phyloP scores from a whole-genome alignment of 1,140 invertebrate genomes.

The Panagrolaimus sp. region DNA sequence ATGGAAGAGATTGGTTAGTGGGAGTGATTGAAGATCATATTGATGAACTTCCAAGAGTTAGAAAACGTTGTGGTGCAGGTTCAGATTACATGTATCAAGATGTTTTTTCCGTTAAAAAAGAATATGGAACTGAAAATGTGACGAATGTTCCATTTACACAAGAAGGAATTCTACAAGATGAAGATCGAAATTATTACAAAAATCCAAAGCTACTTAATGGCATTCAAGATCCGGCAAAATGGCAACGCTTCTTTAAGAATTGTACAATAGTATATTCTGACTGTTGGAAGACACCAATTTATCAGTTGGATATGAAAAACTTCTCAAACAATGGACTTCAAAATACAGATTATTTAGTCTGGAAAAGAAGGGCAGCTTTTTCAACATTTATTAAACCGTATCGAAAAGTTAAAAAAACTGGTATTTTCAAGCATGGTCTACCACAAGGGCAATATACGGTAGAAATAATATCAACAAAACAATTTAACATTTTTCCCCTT shows the following conservation, averaged over 20 bases:
- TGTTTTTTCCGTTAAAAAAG: background rate
- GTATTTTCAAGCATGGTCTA: background rate
- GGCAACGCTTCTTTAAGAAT: background rate
- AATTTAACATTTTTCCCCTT: too few species aligned
- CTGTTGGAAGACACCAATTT: background rate
- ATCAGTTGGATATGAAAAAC: background rate
- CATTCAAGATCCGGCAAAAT: background rate
- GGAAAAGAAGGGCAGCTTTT: constrained; percentile 1
- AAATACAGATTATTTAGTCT: background rate
- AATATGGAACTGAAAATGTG: background rate
- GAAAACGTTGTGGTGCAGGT: background rate
- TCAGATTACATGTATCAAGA: constrained; percentile 13
- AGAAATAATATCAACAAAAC: background rate
- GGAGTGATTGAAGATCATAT: too few species aligned
- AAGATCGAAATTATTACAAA: background rate
- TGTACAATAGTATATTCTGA: background rate
- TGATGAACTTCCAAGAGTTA: too few species aligned
- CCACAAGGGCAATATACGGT: background rate
- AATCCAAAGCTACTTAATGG: background rate
- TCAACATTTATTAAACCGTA: constrained; percentile 7
- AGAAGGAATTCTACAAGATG: background rate
- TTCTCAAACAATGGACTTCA: background rate
- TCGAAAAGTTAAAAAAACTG: background rate
- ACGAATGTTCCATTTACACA: constrained; percentile 3
- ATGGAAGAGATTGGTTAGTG: too few species aligned